Evolutionary conservation across 1,140 invertebrate species (phyloP), one percentile per base, ranked within the genome.

Genomic region (Penaeus chinensis): DNA sequence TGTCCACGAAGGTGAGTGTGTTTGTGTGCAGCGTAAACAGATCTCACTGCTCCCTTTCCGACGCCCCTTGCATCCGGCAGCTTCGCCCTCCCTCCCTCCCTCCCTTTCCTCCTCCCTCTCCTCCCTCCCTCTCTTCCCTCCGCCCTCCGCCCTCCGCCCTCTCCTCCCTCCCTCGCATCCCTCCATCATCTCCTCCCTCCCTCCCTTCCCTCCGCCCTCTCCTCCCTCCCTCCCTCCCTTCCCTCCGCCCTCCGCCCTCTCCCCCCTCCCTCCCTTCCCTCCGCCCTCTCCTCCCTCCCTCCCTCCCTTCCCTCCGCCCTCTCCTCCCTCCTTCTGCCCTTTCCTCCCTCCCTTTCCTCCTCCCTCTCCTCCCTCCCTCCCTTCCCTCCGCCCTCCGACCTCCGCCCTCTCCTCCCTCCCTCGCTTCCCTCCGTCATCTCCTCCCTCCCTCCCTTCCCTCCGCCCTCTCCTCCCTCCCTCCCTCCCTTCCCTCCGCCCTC

Each of bases 321-420:
- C 4, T 42, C 7, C 37, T 42, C 7, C 37, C 37, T 42, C 37
- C 37, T 0, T 8, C 37, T 42, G n/a, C 69, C 60, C 69, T 63
- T 82, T 37, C 32, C 79, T 81, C 42, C 24, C 54, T 60, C n/a
- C 63, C 60, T 61, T 27, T 81, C 54, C 61, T 62, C 37, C 37
- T 42, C 37, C 7, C 37, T 42, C 32, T 32, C 37, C 37, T 3
- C 37, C n/a, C n/a, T n/a, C 7, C 4, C 4, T 3, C 37, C 7
- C 37, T 42, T 3, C 0, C 7, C 37, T 3, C 7, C 7, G 4
- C 37, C 37, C 37, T 80, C 54, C 54, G 42, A 54, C 78, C 54
- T 24, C 27, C 37, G 47, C 78, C 54, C 78, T 80, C 37, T 54
- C 37, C 4, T 42, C 0, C 7, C 37, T 8, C 37, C 7, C 7